Conservation (phyloP, 2,797 vertebrate genomes). For the Cirrhinus molitorella region DNA sequence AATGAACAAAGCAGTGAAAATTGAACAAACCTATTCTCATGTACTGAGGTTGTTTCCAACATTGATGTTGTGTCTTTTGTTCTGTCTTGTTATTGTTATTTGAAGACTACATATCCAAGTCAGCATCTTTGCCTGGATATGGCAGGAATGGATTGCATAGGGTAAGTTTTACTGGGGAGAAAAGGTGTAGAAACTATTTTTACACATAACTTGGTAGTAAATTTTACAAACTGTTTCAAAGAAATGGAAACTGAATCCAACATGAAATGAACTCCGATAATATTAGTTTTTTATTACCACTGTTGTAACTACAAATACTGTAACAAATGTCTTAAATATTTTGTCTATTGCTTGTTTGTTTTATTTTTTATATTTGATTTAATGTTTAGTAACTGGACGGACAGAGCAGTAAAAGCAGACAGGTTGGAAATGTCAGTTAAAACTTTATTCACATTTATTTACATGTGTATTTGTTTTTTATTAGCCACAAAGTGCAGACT, state of each 20-base stretch:
- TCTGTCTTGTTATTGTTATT: constrained; percentile 47
- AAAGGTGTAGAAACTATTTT: not conserved
- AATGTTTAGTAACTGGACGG: constrained; percentile 32
- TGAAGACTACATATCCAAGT: constrained; percentile 93
- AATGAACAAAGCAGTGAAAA: not conserved
- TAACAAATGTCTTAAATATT: not conserved
- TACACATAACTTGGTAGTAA: not conserved
- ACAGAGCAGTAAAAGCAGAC: not conserved
- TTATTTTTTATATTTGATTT: constrained; percentile 3
- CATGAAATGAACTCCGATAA: too few species aligned
- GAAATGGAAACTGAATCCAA: too few species aligned
- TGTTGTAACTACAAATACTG: not conserved
- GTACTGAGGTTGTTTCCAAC: not conserved
- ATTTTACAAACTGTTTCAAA: too few species aligned
- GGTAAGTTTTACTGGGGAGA: constrained; percentile 75
- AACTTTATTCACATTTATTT: constrained; percentile 19
- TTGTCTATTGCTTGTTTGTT: not conserved
- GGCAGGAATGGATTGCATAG: constrained; percentile 90
- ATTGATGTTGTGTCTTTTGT: not conserved
- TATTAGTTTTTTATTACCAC: too few species aligned
- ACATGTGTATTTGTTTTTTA: constrained; percentile 66
- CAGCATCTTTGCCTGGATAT: constrained; percentile 93
- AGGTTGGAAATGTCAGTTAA: not conserved
- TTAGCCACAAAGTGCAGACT: constrained; percentile 91
- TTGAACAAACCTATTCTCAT: not conserved